These are phyloP conservation scores for Paralichthys olivaceus DNA, from an alignment of 2,113 vertebrate genomes.

Conservation along the genomic window DNA sequence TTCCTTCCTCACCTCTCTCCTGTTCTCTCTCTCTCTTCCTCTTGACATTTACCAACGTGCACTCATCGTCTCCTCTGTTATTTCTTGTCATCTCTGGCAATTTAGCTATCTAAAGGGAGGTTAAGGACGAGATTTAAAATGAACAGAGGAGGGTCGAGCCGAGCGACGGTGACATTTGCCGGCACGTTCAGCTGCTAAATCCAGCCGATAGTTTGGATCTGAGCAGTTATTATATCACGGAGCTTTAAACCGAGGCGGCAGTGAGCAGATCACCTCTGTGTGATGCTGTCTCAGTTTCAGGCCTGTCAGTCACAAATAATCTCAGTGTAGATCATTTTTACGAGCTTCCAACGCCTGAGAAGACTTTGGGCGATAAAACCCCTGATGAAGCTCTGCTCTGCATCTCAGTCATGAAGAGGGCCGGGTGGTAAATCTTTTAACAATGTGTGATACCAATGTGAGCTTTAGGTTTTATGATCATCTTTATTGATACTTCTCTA, in stretches of 20 bases:
- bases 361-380: not conserved
- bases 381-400: not conserved
- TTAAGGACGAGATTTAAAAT: slow-evolving; percentile 35
- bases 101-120: slow-evolving; percentile 44
- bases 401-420: not conserved
- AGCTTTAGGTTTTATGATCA: too few relatives aligned
- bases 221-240: not conserved
- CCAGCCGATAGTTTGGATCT: slow-evolving; percentile 5
- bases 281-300: not conserved
- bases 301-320: not conserved
- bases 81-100: slow-evolving; percentile 51
- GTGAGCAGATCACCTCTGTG: not conserved
- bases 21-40: not conserved
- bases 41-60: slow-evolving; percentile 60
- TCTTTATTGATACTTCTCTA: too few relatives aligned
- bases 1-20: not conserved
- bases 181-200: slow-evolving; percentile 1
- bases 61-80: slow-evolving; percentile 36
- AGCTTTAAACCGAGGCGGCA: not conserved
- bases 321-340: not conserved
- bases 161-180: slow-evolving; percentile 38
- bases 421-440: not conserved
- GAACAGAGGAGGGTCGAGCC: slow-evolving; percentile 19
- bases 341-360: not conserved
- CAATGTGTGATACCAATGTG: not conserved